A percentile compares a stretch with the other conserved stretches of the same genome.
Evolutionary conservation across 2,888 invertebrate species (phyloP).

Genomic region (Myopa testacea): DNA sequence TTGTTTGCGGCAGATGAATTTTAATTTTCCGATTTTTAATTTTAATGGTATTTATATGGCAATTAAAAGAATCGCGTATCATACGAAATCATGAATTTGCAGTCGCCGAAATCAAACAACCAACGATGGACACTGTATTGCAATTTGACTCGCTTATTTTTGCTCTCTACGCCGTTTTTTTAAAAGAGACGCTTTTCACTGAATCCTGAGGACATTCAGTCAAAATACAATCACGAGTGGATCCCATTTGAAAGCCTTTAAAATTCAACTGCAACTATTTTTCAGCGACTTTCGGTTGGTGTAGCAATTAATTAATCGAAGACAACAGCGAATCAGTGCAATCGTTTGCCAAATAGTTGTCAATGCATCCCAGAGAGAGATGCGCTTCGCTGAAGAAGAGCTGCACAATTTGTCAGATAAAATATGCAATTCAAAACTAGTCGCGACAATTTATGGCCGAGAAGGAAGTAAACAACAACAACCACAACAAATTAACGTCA

Average conservation of each 20-base stretch:
- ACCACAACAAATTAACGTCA: neutral
- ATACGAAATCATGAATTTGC: too few relatives aligned
- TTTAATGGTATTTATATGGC: too few relatives aligned
- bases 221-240: too few relatives aligned
- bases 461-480: slow-evolving; percentile 8
- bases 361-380: slow-evolving; percentile 2
- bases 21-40: neutral
- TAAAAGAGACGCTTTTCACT: neutral
- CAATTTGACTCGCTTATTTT: too few relatives aligned
- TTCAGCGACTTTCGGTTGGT: neutral
- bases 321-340: slow-evolving; percentile 27
- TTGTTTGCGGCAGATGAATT: neutral
- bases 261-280: neutral
- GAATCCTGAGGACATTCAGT: too few relatives aligned
- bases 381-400: neutral
- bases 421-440: neutral
- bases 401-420: neutral
- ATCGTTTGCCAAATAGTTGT: slow-evolving; percentile 29
- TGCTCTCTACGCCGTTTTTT: neutral
- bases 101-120: too few relatives aligned
- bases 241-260: too few relatives aligned
- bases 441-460: neutral
- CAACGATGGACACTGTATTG: too few relatives aligned
- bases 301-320: slow-evolving; percentile 36
- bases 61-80: too few relatives aligned